phyloP scores from a whole-genome alignment of 1,140 invertebrate species.

The Zeugodacus cucurbitae region DNA sequence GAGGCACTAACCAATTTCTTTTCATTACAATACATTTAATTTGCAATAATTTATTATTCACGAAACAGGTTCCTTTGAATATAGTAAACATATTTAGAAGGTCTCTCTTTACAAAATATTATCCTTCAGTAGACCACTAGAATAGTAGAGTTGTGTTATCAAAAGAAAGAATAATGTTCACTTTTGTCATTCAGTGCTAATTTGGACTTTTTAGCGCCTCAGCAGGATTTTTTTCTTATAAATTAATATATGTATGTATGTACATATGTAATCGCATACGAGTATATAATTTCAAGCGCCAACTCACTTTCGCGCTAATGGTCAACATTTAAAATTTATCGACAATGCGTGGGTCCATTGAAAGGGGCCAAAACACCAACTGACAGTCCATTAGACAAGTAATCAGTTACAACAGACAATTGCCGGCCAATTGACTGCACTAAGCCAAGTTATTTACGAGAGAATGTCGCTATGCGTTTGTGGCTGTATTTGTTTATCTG shows the following conservation, averaged over 20 bases:
- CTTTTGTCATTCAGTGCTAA: too few relatives aligned
- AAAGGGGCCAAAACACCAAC: slow-evolving; percentile 16
- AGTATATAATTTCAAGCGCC: not conserved
- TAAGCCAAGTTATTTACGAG: slow-evolving; percentile 10
- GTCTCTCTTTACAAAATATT: too few relatives aligned
- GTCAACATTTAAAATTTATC: not conserved
- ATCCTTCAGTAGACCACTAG: too few relatives aligned
- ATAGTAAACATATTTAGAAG: too few relatives aligned
- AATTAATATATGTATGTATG: not conserved
- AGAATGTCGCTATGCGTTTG: not conserved
- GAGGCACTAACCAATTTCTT: too few relatives aligned
- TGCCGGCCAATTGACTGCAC: not conserved
- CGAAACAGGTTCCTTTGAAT: too few relatives aligned
- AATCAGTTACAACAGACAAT: slow-evolving; percentile 16
- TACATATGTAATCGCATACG: not conserved
- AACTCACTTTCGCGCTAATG: not conserved
- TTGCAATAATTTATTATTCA: too few relatives aligned
- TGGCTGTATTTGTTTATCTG: not conserved
- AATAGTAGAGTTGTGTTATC: too few relatives aligned
- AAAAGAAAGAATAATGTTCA: too few relatives aligned
- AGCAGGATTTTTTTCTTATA: not conserved
- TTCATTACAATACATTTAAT: too few relatives aligned
- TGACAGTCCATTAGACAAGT: slow-evolving; percentile 29
- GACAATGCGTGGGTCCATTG: not conserved
- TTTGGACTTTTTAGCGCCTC: too few relatives aligned